Conservation (phyloP, 2,113 vertebrate species). For the Rousettus leschenaultii region DNA sequence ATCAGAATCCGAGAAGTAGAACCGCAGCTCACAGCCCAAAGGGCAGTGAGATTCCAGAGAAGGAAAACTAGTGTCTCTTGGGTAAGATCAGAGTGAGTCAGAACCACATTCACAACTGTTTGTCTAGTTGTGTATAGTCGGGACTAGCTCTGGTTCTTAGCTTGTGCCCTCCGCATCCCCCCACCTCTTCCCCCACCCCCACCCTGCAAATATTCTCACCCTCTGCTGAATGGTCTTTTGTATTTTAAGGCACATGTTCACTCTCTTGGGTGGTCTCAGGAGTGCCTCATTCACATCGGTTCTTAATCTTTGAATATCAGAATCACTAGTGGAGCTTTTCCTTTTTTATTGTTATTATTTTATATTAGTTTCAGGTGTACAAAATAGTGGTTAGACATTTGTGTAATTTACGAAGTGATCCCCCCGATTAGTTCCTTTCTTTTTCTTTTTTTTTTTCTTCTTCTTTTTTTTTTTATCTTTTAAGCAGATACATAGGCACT, state of each 20-base stretch:
- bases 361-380: no score
- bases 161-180: background rate
- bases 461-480: background rate
- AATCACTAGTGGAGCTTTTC: background rate
- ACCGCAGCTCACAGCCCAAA: background rate
- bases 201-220: background rate
- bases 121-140: no score
- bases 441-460: background rate
- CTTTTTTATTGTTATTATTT: background rate
- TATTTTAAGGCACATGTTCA: background rate
- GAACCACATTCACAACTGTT: background rate
- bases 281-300: background rate
- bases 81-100: background rate
- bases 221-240: background rate
- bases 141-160: background rate
- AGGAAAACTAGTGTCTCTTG: background rate
- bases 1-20: background rate
- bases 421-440: no score
- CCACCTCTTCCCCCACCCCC: no score
- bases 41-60: background rate
- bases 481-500: background rate
- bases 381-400: no score
- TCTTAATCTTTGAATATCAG: constrained; percentile 17
- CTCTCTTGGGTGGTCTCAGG: background rate
- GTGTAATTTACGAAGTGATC: no score